phyloP scores from a whole-genome alignment of 2,113 vertebrate genomes.

The Guaruba guarouba region DNA sequence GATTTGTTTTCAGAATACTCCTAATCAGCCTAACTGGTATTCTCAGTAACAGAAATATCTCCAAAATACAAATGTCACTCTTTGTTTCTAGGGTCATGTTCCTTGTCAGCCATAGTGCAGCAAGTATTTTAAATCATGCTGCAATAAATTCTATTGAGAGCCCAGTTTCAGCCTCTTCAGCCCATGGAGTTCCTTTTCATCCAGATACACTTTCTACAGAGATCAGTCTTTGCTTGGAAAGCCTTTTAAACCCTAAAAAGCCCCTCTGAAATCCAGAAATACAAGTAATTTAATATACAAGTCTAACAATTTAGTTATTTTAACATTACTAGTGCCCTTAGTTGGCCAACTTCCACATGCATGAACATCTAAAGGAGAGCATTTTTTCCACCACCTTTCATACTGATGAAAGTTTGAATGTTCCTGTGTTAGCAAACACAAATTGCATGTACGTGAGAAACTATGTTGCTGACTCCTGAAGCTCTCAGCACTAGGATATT shows the following conservation, averaged over 20 bases:
- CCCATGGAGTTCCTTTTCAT: neutral
- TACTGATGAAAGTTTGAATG: neutral
- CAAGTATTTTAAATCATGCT: neutral
- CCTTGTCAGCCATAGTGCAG: neutral
- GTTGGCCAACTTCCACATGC: neutral
- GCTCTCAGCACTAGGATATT: neutral
- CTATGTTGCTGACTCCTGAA: neutral
- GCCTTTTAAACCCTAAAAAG: neutral
- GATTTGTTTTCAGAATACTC: conserved; percentile 18
- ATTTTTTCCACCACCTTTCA: neutral
- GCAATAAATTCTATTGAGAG: neutral
- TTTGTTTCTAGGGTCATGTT: neutral
- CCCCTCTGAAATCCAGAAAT: neutral
- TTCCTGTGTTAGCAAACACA: neutral
- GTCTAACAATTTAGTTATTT: neutral
- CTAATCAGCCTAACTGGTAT: neutral
- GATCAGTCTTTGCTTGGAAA: conserved; percentile 24
- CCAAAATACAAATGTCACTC: neutral
- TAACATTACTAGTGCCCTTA: neutral
- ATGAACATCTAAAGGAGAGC: neutral
- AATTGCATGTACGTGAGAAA: neutral
- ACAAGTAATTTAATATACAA: neutral
- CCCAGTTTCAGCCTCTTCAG: conserved; percentile 31
- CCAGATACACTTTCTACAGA: neutral
- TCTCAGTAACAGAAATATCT: neutral